Evolutionary conservation across 1,140 invertebrate genomes (phyloP).

Genomic region (Platyscapa corneri): DNA sequence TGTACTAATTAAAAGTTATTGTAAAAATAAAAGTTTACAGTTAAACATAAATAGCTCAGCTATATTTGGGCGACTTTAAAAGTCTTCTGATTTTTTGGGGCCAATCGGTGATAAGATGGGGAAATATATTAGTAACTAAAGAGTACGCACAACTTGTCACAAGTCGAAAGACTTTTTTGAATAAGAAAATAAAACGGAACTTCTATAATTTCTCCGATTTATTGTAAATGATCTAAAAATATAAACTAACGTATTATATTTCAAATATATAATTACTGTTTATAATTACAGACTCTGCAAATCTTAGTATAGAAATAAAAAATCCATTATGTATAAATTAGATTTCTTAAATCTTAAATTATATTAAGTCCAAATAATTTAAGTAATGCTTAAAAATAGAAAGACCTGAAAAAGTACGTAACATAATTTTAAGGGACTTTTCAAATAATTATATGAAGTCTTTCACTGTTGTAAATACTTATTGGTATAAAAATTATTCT

Average conservation of each 20-base stretch:
- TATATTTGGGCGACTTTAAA: slow-evolving; percentile 39
- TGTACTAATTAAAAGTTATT: not conserved
- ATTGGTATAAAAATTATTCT: slow-evolving; percentile 26
- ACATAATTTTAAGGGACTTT: slow-evolving; percentile 5
- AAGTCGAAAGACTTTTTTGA: slow-evolving; percentile 25
- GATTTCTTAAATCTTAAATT: slow-evolving; percentile 25
- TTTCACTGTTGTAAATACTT: not conserved
- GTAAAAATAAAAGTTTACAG: not conserved
- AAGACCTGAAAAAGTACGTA: not conserved
- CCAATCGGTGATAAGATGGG: slow-evolving; percentile 56
- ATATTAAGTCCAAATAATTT: slow-evolving; percentile 18
- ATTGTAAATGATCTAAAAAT: slow-evolving; percentile 1
- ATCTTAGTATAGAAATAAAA: not conserved
- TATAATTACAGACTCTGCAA: not conserved
- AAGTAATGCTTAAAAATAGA: not conserved
- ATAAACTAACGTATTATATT: not conserved
- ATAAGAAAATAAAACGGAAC: not conserved
- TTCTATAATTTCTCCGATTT: not conserved
- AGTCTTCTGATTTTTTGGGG: slow-evolving; percentile 64
- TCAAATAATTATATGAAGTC: slow-evolving; percentile 19
- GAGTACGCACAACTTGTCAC: slow-evolving; percentile 49
- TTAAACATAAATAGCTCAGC: slow-evolving; percentile 19
- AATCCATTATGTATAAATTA: not conserved
- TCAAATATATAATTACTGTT: not conserved
- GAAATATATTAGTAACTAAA: slow-evolving; percentile 38